A percentile compares a stretch with the other conserved stretches of the same genome.
phyloP scores from a whole-genome alignment of 2,888 invertebrate species.

The Malthinus seriepunctatus region DNA sequence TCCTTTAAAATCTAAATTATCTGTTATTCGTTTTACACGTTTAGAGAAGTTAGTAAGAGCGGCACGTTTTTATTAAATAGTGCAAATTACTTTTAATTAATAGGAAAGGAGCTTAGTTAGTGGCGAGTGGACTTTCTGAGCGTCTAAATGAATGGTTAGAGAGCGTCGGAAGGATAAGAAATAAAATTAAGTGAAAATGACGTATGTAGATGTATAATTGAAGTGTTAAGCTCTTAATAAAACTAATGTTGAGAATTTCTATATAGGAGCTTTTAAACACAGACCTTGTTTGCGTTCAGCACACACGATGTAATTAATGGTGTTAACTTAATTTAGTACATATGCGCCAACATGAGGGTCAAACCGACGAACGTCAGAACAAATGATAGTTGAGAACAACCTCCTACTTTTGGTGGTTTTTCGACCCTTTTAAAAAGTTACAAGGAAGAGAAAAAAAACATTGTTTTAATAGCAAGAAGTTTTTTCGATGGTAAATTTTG shows the following conservation, averaged over 20 bases:
- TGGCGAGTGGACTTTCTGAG: no score
- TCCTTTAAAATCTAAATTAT: no score
- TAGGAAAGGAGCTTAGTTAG: no score
- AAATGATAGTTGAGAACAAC: conserved; percentile 17
- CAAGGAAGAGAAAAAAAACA: background rate
- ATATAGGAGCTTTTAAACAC: conserved; percentile 11
- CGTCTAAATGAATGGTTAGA: background rate
- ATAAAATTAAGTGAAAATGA: conserved; percentile 5
- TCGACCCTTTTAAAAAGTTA: conserved; percentile 12
- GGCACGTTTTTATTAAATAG: no score
- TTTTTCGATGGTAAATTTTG: conserved; percentile 7
- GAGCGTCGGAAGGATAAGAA: background rate
- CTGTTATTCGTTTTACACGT: no score
- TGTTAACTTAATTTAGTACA: conserved; percentile 25
- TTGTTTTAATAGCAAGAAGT: no score
- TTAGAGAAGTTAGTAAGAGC: no score
- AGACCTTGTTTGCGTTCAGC: conserved; percentile 22
- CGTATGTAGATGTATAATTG: background rate
- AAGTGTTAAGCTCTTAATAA: conserved; percentile 4
- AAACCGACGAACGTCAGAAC: conserved; percentile 17
- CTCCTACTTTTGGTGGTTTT: conserved; percentile 5
- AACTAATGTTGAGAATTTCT: conserved; percentile 9
- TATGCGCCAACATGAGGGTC: conserved; percentile 24
- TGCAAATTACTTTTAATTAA: no score
- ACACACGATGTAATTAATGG: conserved; percentile 26